Conservation (phyloP, 2,888 invertebrate genomes). For the Drosophila putrida region DNA sequence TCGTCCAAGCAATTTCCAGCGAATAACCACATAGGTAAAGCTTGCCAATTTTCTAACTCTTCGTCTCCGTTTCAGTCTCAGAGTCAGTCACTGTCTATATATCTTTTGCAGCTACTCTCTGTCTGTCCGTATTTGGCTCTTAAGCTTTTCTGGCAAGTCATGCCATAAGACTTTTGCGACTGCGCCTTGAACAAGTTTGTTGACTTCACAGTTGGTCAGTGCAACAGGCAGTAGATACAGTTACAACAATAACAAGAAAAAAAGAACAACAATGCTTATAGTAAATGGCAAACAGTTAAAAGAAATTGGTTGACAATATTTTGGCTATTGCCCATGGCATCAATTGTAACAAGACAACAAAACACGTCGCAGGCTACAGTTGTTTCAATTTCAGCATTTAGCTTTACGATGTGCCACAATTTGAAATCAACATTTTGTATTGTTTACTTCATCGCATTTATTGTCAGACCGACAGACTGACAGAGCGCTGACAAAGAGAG, state of each 20-base stretch:
- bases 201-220: conserved; percentile 63
- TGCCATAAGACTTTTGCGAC: conserved; percentile 31
- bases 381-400: conserved; percentile 59
- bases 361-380: conserved; percentile 33
- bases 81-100: conserved; percentile 23
- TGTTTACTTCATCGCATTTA: conserved; percentile 65
- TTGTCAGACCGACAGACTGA: conserved; percentile 27
- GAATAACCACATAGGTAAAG: conserved; percentile 26
- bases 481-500: neutral
- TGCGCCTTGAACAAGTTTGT: conserved; percentile 73
- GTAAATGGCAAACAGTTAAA: conserved; percentile 47
- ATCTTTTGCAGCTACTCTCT: conserved; percentile 12
- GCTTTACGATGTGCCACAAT: conserved; percentile 60
- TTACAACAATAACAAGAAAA: conserved; percentile 12
- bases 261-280: conserved; percentile 7
- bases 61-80: conserved; percentile 14
- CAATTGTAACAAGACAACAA: conserved; percentile 42
- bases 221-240: conserved; percentile 37
- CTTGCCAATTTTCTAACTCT: conserved; percentile 43
- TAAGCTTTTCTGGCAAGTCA: conserved; percentile 64
- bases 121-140: conserved; percentile 21
- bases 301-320: conserved; percentile 72
- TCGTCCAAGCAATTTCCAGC: conserved; percentile 32
- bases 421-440: conserved; percentile 61
- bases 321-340: conserved; percentile 64